Percentiles rank a stretch among this genome's conserved stretches.
These are phyloP conservation scores for Lumbricus terrestris DNA, from an alignment of 2,888 invertebrate species.

Conservation along the genomic window DNA sequence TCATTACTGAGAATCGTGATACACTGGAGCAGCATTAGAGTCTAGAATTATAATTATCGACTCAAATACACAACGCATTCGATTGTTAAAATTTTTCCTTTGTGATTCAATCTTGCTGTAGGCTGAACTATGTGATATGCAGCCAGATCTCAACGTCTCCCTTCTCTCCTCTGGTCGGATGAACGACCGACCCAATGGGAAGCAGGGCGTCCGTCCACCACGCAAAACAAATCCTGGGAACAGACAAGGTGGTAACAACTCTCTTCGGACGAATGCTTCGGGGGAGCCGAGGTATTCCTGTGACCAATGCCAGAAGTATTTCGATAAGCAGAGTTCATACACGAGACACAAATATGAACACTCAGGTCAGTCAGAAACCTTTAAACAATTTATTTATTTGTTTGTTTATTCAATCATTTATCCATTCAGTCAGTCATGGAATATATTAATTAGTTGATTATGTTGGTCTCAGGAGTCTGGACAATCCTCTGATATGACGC, in stretches of 20 bases:
- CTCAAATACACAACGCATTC: neutral
- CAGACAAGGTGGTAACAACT: neutral
- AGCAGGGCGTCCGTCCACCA: neutral
- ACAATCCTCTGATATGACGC: no score
- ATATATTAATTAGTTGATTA: no score
- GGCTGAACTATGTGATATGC: neutral
- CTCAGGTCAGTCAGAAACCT: neutral
- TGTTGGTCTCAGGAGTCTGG: no score
- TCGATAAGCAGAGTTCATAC: constrained; percentile 10
- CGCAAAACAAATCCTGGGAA: neutral
- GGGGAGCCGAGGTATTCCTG: neutral
- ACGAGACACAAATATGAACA: constrained; percentile 6
- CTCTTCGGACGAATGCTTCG: neutral
- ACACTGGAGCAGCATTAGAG: no score
- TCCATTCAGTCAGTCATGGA: no score
- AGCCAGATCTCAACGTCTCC: neutral
- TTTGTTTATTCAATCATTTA: no score
- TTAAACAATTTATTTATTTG: no score
- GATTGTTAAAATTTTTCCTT: neutral
- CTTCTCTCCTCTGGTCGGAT: neutral
- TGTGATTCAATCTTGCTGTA: neutral
- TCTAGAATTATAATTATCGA: no score
- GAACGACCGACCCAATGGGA: neutral
- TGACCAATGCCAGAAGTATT: constrained; percentile 12
- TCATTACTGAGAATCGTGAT: no score